A percentile compares a stretch with the other conserved stretches of the same genome.
These are phyloP conservation scores for Cossypha heuglini DNA, from an alignment of 2,797 vertebrate species.

Conservation along the genomic window DNA sequence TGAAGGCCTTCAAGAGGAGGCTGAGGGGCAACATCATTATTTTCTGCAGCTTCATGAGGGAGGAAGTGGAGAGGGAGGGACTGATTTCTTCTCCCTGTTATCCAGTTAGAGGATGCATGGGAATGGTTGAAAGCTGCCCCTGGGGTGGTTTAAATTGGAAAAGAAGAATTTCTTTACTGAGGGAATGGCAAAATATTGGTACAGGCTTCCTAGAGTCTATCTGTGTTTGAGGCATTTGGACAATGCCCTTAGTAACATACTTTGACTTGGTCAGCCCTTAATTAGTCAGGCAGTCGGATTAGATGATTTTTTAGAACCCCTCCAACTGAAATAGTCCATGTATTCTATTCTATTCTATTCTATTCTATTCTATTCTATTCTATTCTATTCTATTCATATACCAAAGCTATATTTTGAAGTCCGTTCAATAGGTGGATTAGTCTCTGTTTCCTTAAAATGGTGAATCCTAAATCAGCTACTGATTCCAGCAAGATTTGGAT, in stretches of 20 bases:
- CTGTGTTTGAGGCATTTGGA: not conserved
- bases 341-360: not conserved
- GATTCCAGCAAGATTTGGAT: not conserved
- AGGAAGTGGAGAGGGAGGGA: not conserved
- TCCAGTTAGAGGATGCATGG: fast-evolving
- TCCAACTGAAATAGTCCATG: not conserved
- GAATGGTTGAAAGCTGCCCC: not conserved
- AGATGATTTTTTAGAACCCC: not conserved
- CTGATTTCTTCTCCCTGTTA: not conserved
- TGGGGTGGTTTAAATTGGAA: not conserved
- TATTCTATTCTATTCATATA: not conserved
- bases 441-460: not conserved
- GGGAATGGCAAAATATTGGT: not conserved
- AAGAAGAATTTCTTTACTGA: not conserved
- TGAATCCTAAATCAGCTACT: not conserved
- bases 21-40: not conserved
- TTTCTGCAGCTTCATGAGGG: not conserved
- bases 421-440: not conserved
- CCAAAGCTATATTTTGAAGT: not conserved
- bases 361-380: not conserved
- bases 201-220: not conserved
- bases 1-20: not conserved
- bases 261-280: not conserved
- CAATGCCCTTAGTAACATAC: not conserved
- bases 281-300: no score